A percentile compares a stretch with the other conserved stretches of the same genome.
Evolutionary conservation across 2,113 vertebrate species (phyloP).

Genomic region (Aspidoscelis tigris): DNA sequence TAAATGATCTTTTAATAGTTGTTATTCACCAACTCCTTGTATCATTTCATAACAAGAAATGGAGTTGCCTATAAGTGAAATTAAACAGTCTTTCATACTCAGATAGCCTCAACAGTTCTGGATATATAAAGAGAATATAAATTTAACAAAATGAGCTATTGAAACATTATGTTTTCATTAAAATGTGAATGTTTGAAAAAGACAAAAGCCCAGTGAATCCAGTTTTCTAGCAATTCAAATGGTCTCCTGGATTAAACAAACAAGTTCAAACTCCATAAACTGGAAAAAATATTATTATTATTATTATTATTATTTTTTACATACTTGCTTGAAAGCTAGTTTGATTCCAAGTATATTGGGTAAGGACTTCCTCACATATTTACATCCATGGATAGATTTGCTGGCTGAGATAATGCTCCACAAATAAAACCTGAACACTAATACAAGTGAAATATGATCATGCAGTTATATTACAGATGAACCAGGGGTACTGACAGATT

Average conservation of each 20-base stretch:
- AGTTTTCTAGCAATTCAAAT: slow-evolving; percentile 22
- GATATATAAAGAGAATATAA: background rate
- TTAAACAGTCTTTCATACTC: slow-evolving; percentile 5
- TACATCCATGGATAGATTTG: slow-evolving; percentile 57
- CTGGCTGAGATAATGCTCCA: slow-evolving; percentile 40
- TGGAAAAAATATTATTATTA: slow-evolving; percentile 40
- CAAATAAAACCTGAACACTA: slow-evolving; percentile 39
- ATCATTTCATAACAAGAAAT: background rate
- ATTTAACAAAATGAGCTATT: slow-evolving; percentile 10
- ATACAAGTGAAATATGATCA: slow-evolving; percentile 22
- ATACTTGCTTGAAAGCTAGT: slow-evolving; percentile 60
- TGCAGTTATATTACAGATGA: slow-evolving; percentile 44
- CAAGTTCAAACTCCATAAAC: slow-evolving; percentile 31
- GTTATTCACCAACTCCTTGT: background rate
- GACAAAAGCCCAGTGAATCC: background rate
- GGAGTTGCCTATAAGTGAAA: slow-evolving; percentile 10
- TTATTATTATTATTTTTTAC: slow-evolving; percentile 51
- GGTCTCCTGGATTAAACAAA: slow-evolving; percentile 15
- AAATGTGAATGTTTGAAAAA: background rate
- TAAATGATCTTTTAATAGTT: background rate
- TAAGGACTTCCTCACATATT: slow-evolving; percentile 58
- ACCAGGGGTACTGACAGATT: slow-evolving; percentile 19
- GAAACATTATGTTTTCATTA: slow-evolving; percentile 2
- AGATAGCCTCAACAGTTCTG: background rate
- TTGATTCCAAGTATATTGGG: slow-evolving; percentile 45